Base-by-base conservation (phyloP, 2,888 invertebrate species). In the Chrysotoxum bicinctum region DNA sequence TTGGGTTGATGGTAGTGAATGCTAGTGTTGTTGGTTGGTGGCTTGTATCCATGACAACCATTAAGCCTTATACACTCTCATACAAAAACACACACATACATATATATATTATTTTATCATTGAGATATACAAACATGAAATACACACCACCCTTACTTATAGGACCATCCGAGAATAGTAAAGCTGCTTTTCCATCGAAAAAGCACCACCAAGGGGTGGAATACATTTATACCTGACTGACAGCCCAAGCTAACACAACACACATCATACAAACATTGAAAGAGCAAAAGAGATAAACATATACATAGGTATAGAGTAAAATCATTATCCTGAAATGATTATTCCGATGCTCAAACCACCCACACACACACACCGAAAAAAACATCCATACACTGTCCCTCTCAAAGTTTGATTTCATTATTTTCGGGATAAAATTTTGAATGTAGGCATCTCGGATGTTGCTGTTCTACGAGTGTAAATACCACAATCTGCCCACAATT, bases 271-370 rank as follows among this genome's bases (percentile, higher is more conserved):
- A 66, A 30, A 60, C 37, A 43, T 52, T 16, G 5, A 23, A 23
- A 21, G 74, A 21, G 45, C 37, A 40, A 70, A 21, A 37, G 70
- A 79, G 84, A 72, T 19, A 66, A 66, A 64, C 35, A 19, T 45
- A 8, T 30, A n/a, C 3, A 0, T 23, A 50, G 50, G 21, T 58
- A 58, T 40, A 60, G 66, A 66, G 32, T 23, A 75, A 62, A 76
- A 84, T 80, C 84, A 78, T 84, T 84, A 84, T 84, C 75, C 84
- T 72, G 70, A 66, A 84, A 84, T 84, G 70, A 84, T 84, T 80
- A 79, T 72, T 72, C 60, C 48, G 79, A 78, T 75, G 79, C 72
- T 35, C 14, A 30, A 19, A 26, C 30, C 43, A 45, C 45, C 30
- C 7, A 45, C 48, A 66, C 35, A 58, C 21, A 21, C 10, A 30